Conservation (phyloP, 2,888 invertebrate species). For the Drosophila emarginata region DNA sequence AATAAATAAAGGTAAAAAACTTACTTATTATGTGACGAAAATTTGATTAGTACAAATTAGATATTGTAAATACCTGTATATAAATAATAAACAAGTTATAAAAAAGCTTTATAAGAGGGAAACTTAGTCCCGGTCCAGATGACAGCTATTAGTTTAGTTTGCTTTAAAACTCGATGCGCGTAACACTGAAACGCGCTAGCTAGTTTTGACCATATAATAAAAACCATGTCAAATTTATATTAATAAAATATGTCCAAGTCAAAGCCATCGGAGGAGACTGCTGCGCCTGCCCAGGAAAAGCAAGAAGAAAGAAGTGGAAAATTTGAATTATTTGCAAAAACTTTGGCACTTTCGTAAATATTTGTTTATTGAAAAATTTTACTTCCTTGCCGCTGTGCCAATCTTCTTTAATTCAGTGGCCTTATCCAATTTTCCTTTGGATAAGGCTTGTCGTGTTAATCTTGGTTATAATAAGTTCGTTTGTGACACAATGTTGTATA, state of each 20-base stretch:
- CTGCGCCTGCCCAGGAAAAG: too few species aligned
- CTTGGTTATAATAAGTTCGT: slow-evolving; percentile 77
- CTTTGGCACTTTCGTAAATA: slow-evolving; percentile 79
- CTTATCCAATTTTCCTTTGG: slow-evolving; percentile 80
- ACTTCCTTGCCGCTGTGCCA: slow-evolving; percentile 80
- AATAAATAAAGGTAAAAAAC: too few species aligned
- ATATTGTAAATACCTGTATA: too few species aligned
- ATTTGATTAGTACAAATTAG: too few species aligned
- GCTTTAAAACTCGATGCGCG: slow-evolving; percentile 67
- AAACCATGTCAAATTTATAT: too few species aligned
- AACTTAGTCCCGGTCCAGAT: slow-evolving; percentile 4
- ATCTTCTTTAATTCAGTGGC: slow-evolving; percentile 79
- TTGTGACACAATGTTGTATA: slow-evolving; percentile 80
- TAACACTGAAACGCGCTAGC: slow-evolving; percentile 46
- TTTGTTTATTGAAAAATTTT: slow-evolving; percentile 80
- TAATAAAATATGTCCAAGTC: too few species aligned
- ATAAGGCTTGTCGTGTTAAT: slow-evolving; percentile 82
- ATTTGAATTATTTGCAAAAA: slow-evolving; percentile 75
- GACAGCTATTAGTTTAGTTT: slow-evolving; percentile 50
- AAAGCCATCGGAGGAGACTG: slow-evolving; percentile 11
- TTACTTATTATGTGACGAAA: too few species aligned
- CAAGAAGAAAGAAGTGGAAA: slow-evolving; percentile 38
- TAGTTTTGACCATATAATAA: too few species aligned
- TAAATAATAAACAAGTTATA: too few species aligned
- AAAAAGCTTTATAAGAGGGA: too few species aligned